Evolutionary conservation across 2,113 vertebrate genomes (phyloP), one percentile per base, ranked within the genome.

Genomic region (Scomber colias): DNA sequence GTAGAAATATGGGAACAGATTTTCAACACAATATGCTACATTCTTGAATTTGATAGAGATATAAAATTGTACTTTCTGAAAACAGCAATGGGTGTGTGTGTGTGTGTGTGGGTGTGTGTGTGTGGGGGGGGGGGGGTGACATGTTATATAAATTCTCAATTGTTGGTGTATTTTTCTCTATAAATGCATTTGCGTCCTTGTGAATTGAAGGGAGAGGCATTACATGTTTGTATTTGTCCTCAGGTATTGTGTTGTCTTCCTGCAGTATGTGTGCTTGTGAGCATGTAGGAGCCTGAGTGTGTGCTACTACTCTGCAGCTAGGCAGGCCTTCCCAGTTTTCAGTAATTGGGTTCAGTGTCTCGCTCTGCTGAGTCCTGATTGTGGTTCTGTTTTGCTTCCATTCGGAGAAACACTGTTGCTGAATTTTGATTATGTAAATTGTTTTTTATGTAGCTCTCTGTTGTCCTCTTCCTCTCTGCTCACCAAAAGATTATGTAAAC

Each of bases 331-430:
- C 60, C 75, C 71, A 49, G 3, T 69, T 60, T 49, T n/a, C 53
- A 45, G 15, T 92, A 91, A 93, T 87, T 90, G 86, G 73, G 79
- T 89, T 85, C 79, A 74, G 7, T 24, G 83, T 88, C 84, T 89
- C 14, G 61, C 82, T 90, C 85, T 73, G 77, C 61, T 78, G 78
- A 63, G 72, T 78, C 72, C 71, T 89, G 79, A 90, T 92, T 84
- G 82, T 71, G 61, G 27, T 50, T 76, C 51, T 83, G 84, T 87
- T 86, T 89, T 86, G 74, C 80, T 77, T 85, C 59, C 55, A 82
- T 60, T 74, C 5, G 46, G 81, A 82, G 64, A 51, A 86, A 60
- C 30, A 13, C 63, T 27, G 71, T 56, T 31, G 5, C 30, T 44
- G 71, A 73, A 85, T 78, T 85, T 19, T 87, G 71, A 90, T 92